A percentile compares a stretch with the other conserved stretches of the same genome.
Evolutionary conservation across 2,888 invertebrate species (phyloP).

Genomic region (Apotomis betuletana): DNA sequence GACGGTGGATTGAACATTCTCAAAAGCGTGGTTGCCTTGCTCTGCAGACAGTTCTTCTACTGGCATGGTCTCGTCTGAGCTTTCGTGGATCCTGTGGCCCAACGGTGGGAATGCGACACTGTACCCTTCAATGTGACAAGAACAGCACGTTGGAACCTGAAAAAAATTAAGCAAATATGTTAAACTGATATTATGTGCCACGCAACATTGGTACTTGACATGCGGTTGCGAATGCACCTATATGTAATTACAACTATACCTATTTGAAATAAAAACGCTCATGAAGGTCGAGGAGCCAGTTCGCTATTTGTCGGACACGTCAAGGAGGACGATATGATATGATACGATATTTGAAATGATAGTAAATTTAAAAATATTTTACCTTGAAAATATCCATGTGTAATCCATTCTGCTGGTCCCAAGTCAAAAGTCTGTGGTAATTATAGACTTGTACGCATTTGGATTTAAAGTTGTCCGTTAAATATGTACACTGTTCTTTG

Average conservation of each 20-base stretch:
- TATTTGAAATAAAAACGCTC: too few species aligned
- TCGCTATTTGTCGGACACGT: too few species aligned
- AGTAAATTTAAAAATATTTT: conserved; percentile 38
- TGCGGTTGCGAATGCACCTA: too few species aligned
- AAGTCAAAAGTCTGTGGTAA: conserved; percentile 91
- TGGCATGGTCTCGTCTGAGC: conserved; percentile 81
- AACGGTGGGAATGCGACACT: conserved; percentile 87
- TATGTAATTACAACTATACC: too few species aligned
- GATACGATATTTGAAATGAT: not conserved
- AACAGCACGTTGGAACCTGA: conserved; percentile 91
- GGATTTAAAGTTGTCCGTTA: conserved; percentile 90
- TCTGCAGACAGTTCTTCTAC: conserved; percentile 81
- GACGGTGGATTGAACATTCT: conserved; percentile 72
- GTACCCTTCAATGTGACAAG: conserved; percentile 91
- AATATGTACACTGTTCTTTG: conserved; percentile 89
- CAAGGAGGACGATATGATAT: too few species aligned
- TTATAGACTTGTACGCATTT: conserved; percentile 93
- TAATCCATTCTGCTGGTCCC: conserved; percentile 90
- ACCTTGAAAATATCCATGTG: conserved; percentile 94
- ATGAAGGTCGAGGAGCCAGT: too few species aligned
- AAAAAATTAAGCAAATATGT: conserved; percentile 34
- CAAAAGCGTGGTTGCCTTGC: conserved; percentile 75
- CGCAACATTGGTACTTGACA: not conserved
- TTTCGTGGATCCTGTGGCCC: conserved; percentile 79
- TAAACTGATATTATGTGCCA: not conserved